Conservation (phyloP, 2,888 invertebrate genomes). For the Plebejus melissa region DNA sequence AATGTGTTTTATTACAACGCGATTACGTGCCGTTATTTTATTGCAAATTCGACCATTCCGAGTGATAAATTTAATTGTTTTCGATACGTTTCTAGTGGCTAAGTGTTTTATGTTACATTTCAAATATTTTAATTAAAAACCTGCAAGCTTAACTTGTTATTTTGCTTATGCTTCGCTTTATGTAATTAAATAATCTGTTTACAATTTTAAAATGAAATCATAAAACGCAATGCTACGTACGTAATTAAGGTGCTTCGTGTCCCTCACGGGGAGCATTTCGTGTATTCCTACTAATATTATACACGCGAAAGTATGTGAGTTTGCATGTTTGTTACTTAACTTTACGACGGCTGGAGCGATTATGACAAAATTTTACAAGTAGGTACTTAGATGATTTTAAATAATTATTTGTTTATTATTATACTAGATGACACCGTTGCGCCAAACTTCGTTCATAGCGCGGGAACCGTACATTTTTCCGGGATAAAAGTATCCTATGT, state of each 20-base stretch:
- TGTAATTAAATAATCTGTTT: neutral
- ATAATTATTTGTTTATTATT: too few relatives aligned
- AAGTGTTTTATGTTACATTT: neutral
- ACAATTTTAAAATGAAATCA: neutral
- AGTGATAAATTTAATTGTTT: constrained; percentile 23
- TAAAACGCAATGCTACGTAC: neutral
- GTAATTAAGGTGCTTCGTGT: neutral
- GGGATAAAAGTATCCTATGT: too few relatives aligned
- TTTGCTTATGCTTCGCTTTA: neutral
- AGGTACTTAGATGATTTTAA: too few relatives aligned
- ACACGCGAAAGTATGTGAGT: too few relatives aligned
- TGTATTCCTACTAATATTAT: too few relatives aligned
- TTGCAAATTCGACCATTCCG: constrained; percentile 1
- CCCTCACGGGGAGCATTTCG: too few relatives aligned
- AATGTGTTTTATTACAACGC: constrained; percentile 21
- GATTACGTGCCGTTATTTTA: constrained; percentile 21
- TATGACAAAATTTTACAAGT: too few relatives aligned
- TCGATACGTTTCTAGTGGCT: neutral
- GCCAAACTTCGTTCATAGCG: too few relatives aligned
- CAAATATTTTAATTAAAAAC: neutral
- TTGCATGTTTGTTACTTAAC: too few relatives aligned
- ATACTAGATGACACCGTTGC: too few relatives aligned
- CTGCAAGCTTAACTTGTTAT: neutral
- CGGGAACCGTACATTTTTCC: too few relatives aligned
- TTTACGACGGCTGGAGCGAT: too few relatives aligned